phyloP scores from a whole-genome alignment of 2,113 vertebrate species.

The Cranoglanis bouderius region DNA sequence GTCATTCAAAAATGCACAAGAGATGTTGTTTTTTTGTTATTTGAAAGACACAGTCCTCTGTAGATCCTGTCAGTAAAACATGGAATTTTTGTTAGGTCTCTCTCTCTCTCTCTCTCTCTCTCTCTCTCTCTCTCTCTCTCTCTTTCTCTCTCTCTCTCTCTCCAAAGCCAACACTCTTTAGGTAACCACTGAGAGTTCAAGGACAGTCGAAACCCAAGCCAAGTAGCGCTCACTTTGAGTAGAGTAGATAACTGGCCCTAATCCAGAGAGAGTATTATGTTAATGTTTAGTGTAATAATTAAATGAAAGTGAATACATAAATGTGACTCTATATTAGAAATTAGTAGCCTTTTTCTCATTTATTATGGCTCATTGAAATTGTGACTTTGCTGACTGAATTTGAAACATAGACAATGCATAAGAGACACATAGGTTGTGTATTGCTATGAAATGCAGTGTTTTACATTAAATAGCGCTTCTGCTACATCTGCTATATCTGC shows the following conservation, averaged over 20 bases:
- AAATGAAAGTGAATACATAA: slow-evolving; percentile 65
- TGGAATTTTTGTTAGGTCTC: not conserved
- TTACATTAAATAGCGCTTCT: not conserved
- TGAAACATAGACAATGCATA: not conserved
- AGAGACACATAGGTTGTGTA: not conserved
- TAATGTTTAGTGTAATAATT: slow-evolving; percentile 72
- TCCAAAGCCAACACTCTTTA: slow-evolving; percentile 39
- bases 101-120: not conserved
- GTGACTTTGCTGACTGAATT: not conserved
- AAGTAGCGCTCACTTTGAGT: slow-evolving; percentile 62
- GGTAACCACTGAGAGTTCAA: slow-evolving; percentile 64
- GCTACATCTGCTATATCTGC: not conserved
- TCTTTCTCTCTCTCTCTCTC: slow-evolving; percentile 45
- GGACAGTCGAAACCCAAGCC: slow-evolving; percentile 60
- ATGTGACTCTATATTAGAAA: slow-evolving; percentile 58
- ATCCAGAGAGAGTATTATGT: slow-evolving; percentile 69
- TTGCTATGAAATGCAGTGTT: not conserved
- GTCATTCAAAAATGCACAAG: not conserved
- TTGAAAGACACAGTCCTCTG: not conserved
- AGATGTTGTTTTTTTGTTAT: not conserved
- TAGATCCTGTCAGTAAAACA: not conserved
- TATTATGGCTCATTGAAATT: slow-evolving; percentile 43
- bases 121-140: slow-evolving; percentile 25
- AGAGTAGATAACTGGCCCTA: slow-evolving; percentile 64
- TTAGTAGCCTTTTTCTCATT: slow-evolving; percentile 47